Base-by-base conservation (phyloP, 2,797 vertebrate species). In the Centroberyx gerrardi region DNA sequence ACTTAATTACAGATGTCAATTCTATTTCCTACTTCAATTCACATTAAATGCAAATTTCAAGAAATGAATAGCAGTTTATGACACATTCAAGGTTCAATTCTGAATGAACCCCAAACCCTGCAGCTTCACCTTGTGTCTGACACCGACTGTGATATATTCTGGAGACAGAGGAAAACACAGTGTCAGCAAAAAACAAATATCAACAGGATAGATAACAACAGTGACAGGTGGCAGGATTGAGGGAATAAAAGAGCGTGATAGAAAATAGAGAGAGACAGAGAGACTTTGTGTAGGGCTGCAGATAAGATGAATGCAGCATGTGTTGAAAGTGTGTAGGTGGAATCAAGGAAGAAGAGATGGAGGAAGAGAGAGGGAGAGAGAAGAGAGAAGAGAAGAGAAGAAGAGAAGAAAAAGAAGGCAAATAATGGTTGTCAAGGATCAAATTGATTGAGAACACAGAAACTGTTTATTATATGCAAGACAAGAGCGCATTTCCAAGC, bases 391-490 rank as follows among this genome's bases (percentile, higher is more conserved):
- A 4, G 29, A 83, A 71, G 54, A 46, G 46, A 53, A 59, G 60
- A 36, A 73, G 61, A 62, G 46, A 22, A 72, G 62, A 0, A 18
- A 49, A 38, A 22, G 12, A 54, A 81, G 84, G 71, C 71, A 85
- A 79, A 77, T 76, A 85, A 87, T 72, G 83, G 78, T 77, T 94
- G 88, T 89, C 90, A 71, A 62, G 84, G 67, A 83, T 80, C 88
- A 91, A 86, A 88, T 72, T 44, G 83, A 90, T 52, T 80, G 79
- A 79, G 74, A 80, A 81, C 27, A 61, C 40, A 73, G 79, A 60
- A 64, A 81, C 58, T 77, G 74, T 78, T 89, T 76, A 69, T 79
- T 28, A 60, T 68, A 60, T 33, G 56, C 48, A 65, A 82, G 85
- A 81, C 68, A 80, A 71, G 61, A 83, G 71, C 68, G 88, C 71